Base-by-base conservation (phyloP, 1,140 invertebrate genomes). In the Callitettix versicolor region DNA sequence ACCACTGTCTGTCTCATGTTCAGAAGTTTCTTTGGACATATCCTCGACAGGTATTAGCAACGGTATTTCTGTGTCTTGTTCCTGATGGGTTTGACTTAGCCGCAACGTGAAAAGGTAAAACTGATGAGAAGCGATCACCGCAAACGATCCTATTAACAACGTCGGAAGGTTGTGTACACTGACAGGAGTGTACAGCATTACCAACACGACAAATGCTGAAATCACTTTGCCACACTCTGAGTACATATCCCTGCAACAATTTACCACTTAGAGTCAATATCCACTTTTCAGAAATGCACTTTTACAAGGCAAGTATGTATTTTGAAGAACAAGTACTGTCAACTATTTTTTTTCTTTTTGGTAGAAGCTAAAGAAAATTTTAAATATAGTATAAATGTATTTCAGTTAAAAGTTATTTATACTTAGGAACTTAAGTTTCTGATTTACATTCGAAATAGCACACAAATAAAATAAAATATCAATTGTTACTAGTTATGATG, bases 121-220 rank as follows among this genome's bases (percentile, higher is more conserved):
- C 44, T 60, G 59, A 41, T 60, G 59, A n/a, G 60, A 15, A 18
- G 60, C 56, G 11, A 66, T 54, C 7, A 51, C 44, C 18, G 58
- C 40, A 22, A 66, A 40, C 2, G 56, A 60, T 17, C 55, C 21
- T 12, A 69, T 64, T 9, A 70, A 48, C 20, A 68, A 51, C 7
- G 68, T 69, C 41, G 72, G 66, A 41, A 75, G 65, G 53, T 56
- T 68, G 65, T 69, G 72, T n/a, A 72, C 67, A 62, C 48, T 53
- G 17, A 49, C 50, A 6, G 56, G 58, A 26, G 43, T 53, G 42
- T 56, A 62, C 15, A 57, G 44, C 49, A 62, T 34, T 4, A 53
- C 43, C 12, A 58, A 14, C 36, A 53, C 41, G 9, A 51, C 51
- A 14, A 38, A 22, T 24, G 42, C 52, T 15, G 58, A 43, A 9